Evolutionary conservation across 2,113 vertebrate species (phyloP), one percentile per base, ranked within the genome.

Genomic region (Lates calcarifer): DNA sequence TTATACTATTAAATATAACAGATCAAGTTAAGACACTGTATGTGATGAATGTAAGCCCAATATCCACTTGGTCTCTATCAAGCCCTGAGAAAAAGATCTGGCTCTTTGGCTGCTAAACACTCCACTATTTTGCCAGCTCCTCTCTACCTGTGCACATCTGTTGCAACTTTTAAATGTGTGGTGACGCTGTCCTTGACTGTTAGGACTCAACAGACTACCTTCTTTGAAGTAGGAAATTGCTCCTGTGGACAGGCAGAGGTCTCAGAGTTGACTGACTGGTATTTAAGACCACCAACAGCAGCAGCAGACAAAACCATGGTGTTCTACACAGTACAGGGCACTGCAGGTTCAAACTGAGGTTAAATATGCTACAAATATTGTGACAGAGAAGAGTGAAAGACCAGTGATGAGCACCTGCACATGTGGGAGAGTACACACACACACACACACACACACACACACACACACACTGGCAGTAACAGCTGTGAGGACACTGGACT

Each of bases 281-380:
- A 5, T 58, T 74, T 66, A 79, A 82, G 51, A 77, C 39, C 65
- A 77, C 33, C 56, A n/a, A 65, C 45, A 33, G 53, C 6, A 17
- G 24, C 47, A 49, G 57, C 41, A n/a, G 31, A 47, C 11, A 37
- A 73, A 70, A 74, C 37, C n/a, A 13, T 2, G 29, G 26, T 41
- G 47, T 28, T 60, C 37, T 7, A 17, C 20, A 53, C n/a, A 87
- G 84, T 35, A 43, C 5, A 75, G 81, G 91, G 87, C 53, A 0
- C 8, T 57, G 3, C 9, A 85, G 87, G 93, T 94, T 94, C 87
- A 93, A 20, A 68, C 51, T 66, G 85, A 87, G 92, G 94, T 93
- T 87, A 94, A 77, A 93, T 89, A 67, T 58, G 87, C 69, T 83
- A 78, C 88, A 92, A 93, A 92, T 93, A 92, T 84, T 93, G 73